phyloP scores from a whole-genome alignment of 1,140 invertebrate species.

The Zophobas atratus region DNA sequence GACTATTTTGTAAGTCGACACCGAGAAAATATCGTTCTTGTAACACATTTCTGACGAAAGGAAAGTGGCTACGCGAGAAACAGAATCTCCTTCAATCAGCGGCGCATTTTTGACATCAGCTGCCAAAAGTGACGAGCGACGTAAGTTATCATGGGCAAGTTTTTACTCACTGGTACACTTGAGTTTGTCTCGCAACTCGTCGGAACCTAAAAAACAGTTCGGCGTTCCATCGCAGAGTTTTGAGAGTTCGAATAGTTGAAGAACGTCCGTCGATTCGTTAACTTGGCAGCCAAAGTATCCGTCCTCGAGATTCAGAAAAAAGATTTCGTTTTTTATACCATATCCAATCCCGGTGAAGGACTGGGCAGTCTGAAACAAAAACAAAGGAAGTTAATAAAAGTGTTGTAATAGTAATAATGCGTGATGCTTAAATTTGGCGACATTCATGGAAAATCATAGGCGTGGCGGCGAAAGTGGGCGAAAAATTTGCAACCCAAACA shows the following conservation, averaged over 20 bases:
- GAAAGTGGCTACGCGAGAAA: slow-evolving; percentile 19
- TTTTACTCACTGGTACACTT: slow-evolving; percentile 91
- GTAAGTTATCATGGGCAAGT: not conserved
- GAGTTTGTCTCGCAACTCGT: slow-evolving; percentile 89
- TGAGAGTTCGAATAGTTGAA: slow-evolving; percentile 95
- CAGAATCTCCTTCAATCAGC: no score
- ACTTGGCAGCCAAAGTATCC: slow-evolving; percentile 98
- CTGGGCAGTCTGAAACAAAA: slow-evolving; percentile 79
- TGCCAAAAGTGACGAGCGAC: no score
- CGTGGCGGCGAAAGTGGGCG: not conserved
- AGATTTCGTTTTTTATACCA: slow-evolving; percentile 91
- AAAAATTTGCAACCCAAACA: not conserved
- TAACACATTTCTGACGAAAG: not conserved
- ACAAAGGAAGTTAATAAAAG: not conserved
- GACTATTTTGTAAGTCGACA: slow-evolving; percentile 35
- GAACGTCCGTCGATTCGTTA: slow-evolving; percentile 93
- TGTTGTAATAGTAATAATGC: no score
- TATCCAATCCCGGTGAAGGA: slow-evolving; percentile 81
- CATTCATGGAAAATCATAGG: no score
- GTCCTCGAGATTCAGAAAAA: slow-evolving; percentile 97
- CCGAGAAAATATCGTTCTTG: slow-evolving; percentile 1
- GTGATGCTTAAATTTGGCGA: no score
- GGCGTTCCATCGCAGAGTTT: slow-evolving; percentile 92
- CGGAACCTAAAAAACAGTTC: slow-evolving; percentile 93
- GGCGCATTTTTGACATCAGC: no score